Conservation (phyloP, 2,113 vertebrate genomes). For the Gavia stellata region DNA sequence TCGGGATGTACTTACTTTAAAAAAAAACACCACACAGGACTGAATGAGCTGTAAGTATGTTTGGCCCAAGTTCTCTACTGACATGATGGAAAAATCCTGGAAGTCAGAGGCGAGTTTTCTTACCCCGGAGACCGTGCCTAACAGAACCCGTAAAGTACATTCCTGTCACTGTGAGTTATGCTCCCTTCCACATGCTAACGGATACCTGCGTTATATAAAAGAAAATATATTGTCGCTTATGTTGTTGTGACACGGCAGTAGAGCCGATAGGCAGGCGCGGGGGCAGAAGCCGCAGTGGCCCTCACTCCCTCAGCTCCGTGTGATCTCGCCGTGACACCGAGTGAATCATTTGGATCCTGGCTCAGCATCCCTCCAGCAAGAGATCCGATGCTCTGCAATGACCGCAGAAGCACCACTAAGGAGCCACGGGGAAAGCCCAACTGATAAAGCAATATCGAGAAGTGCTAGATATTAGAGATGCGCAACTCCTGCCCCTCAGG, state of each 20-base stretch:
- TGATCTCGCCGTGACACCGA: neutral
- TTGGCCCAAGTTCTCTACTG: neutral
- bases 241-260: accelerated
- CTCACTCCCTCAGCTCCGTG: neutral
- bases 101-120: neutral
- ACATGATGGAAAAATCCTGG: neutral
- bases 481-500: neutral
- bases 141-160: neutral
- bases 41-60: neutral
- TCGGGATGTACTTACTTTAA: neutral
- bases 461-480: neutral
- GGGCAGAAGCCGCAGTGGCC: neutral
- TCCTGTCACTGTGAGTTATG: neutral
- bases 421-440: neutral
- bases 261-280: accelerated
- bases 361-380: neutral
- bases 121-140: neutral
- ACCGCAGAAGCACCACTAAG: accelerated
- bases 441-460: neutral
- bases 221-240: accelerated
- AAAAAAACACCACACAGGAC: accelerated
- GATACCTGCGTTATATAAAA: neutral
- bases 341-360: neutral
- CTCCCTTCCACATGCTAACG: neutral
- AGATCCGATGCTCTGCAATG: accelerated